These are phyloP conservation scores for Synergus laeviventris DNA, from an alignment of 2,888 invertebrate species.

Conservation along the genomic window DNA sequence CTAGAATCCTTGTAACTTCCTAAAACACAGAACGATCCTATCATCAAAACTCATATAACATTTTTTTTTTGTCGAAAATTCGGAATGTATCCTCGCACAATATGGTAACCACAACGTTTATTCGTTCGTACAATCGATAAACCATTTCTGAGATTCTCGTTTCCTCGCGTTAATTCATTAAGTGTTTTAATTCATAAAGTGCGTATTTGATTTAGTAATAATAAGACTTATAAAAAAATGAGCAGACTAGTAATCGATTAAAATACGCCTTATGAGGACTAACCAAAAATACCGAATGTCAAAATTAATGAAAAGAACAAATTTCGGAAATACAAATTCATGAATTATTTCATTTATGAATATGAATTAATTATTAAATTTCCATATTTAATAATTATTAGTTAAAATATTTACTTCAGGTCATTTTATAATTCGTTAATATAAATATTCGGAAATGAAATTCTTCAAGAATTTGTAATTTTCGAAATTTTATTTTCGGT, in stretches of 20 bases:
- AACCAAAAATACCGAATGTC: too few species aligned
- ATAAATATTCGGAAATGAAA: too few species aligned
- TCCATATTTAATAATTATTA: too few species aligned
- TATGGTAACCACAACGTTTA: slow-evolving; percentile 24
- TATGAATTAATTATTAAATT: too few species aligned
- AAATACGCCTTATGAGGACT: neutral
- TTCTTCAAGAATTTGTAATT: too few species aligned
- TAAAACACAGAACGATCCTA: slow-evolving; percentile 22
- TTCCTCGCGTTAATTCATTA: neutral
- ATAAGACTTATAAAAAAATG: slow-evolving; percentile 25
- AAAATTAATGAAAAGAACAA: too few species aligned
- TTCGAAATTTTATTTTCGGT: too few species aligned
- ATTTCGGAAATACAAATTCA: too few species aligned
- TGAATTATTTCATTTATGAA: too few species aligned
- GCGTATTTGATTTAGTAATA: slow-evolving; percentile 8
- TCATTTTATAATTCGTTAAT: too few species aligned
- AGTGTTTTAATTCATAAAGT: slow-evolving; percentile 1
- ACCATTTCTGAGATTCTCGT: slow-evolving; percentile 1
- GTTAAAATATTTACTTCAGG: too few species aligned
- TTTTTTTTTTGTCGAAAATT: slow-evolving; percentile 1
- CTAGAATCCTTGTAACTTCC: slow-evolving; percentile 9
- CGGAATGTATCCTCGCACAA: neutral
- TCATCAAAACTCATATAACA: slow-evolving; percentile 3
- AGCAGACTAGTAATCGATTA: slow-evolving; percentile 37
- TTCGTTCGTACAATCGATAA: slow-evolving; percentile 8